Evolutionary conservation across 1,140 invertebrate genomes (phyloP).

Genomic region (Anagrus nilaparvatae): DNA sequence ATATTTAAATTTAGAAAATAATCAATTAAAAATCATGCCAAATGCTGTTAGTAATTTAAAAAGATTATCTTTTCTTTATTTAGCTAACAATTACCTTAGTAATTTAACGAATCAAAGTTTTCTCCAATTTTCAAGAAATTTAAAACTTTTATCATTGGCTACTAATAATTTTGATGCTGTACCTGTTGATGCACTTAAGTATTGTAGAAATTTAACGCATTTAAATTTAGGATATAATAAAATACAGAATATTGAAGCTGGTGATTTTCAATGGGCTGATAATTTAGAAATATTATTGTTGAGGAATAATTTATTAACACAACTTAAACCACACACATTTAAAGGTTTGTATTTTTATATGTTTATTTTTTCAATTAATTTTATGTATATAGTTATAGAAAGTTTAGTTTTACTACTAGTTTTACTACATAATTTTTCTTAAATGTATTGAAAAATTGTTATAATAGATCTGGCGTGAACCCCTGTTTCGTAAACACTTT

Average conservation of each 20-base stretch:
- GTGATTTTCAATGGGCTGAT: conserved; percentile 74
- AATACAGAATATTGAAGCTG: conserved; percentile 61
- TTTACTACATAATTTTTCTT: too few relatives aligned
- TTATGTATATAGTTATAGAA: too few relatives aligned
- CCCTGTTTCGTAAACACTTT: too few relatives aligned
- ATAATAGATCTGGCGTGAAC: too few relatives aligned
- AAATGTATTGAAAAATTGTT: too few relatives aligned
- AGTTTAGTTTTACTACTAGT: too few relatives aligned
- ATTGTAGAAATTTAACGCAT: conserved; percentile 61
- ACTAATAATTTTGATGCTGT: conserved; percentile 67
- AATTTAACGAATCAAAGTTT: conserved; percentile 49
- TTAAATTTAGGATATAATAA: conserved; percentile 81
- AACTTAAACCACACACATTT: conserved; percentile 64
- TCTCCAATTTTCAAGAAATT: conserved; percentile 44
- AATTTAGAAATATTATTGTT: conserved; percentile 73
- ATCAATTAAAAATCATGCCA: conserved; percentile 59
- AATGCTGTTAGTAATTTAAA: conserved; percentile 53
- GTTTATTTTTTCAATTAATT: neutral
- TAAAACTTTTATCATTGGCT: conserved; percentile 69
- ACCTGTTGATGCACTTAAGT: conserved; percentile 52
- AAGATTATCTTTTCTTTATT: conserved; percentile 66
- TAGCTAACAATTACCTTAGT: conserved; percentile 68
- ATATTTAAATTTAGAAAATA: conserved; percentile 74
- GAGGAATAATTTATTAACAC: conserved; percentile 72
- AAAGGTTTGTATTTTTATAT: conserved; percentile 23